Base-by-base conservation (phyloP, 2,888 invertebrate species). In the Drosophila niveifrons region DNA sequence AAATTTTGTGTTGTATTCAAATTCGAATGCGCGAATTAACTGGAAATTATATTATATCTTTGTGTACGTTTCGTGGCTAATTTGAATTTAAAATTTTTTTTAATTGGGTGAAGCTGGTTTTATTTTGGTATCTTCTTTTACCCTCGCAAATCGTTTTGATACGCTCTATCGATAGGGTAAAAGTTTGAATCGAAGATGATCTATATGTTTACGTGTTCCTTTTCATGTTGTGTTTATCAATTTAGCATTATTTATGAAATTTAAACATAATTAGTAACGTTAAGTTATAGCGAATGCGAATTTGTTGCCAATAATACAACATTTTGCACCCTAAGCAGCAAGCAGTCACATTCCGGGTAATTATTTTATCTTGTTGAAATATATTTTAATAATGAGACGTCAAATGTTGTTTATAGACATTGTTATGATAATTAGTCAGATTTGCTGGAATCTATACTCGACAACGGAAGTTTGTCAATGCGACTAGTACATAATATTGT, bases 361-460 rank as follows among this genome's bases (percentile, higher is more conserved):
- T 23, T 55, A 39, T 63, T 69, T 48, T 64, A 34, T 64, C 83
- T 84, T 87, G 62, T 0, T 65, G 72, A 69, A 34, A 55, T 71
- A 62, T 28, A 28, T 4, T 47, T 56, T 11, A 53, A n/a, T n/a
- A 84, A 86, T 88, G 65, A 66, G 17, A 23, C 53, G 39, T 44
- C 43, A 72, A 46, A 57, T 64, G 72, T 41, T 58, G 18, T 58
- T 13, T 57, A 41, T 28, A 48, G 34, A 18, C 34, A 31, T 36
- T 43, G 44, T 59, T 71, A 31, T 29, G 17, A 17, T 55, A 61
- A 61, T 72, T 69, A 43, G 51, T 3, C 44, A 51, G 72, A 46
- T 66, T 31, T 10, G 31, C 31, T 10, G 31, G 10, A 31, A 62
- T 65, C 36, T 36, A 1, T n/a, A n/a, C n/a, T 10, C n/a, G n/a